A percentile compares a stretch with the other conserved stretches of the same genome.
phyloP scores from a whole-genome alignment of 2,888 invertebrate genomes.

The Pantelozetes paolii region DNA sequence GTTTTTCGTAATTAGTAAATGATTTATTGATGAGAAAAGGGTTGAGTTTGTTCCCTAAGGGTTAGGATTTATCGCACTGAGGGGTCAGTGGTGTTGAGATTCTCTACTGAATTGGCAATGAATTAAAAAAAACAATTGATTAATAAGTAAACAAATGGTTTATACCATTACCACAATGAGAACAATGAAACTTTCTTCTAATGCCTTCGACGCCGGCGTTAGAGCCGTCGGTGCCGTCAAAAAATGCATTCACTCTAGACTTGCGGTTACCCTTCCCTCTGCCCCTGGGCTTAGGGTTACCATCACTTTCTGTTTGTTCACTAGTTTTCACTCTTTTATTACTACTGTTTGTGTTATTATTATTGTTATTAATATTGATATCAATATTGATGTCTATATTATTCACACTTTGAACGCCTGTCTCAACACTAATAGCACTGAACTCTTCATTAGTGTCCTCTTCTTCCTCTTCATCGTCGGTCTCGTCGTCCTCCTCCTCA shows the following conservation, averaged over 20 bases:
- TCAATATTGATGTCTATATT: not conserved
- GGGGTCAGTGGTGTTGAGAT: too few species aligned
- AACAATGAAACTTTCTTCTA: constrained; percentile 44
- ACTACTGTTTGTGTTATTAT: not conserved
- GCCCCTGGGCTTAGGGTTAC: constrained; percentile 27
- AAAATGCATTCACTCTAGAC: constrained; percentile 33
- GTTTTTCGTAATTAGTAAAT: too few species aligned
- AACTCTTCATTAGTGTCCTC: constrained; percentile 9
- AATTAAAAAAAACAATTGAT: not conserved
- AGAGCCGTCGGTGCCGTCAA: constrained; percentile 19
- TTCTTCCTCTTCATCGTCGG: constrained; percentile 29
- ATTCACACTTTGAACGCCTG: constrained; percentile 27
- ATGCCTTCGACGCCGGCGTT: constrained; percentile 28
- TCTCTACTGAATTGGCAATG: not conserved
- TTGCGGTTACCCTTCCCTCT: constrained; percentile 44
- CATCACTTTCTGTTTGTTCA: not conserved
- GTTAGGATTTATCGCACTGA: too few species aligned
- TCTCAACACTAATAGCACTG: not conserved
- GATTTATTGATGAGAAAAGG: too few species aligned
- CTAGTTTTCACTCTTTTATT: constrained; percentile 5
- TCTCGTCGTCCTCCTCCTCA: constrained; percentile 32
- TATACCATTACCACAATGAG: constrained; percentile 44
- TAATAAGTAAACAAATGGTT: not conserved
- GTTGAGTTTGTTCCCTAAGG: too few species aligned
- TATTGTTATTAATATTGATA: not conserved